These are phyloP conservation scores for Semotilus atromaculatus DNA, from an alignment of 2,797 vertebrate genomes.

Conservation along the genomic window DNA sequence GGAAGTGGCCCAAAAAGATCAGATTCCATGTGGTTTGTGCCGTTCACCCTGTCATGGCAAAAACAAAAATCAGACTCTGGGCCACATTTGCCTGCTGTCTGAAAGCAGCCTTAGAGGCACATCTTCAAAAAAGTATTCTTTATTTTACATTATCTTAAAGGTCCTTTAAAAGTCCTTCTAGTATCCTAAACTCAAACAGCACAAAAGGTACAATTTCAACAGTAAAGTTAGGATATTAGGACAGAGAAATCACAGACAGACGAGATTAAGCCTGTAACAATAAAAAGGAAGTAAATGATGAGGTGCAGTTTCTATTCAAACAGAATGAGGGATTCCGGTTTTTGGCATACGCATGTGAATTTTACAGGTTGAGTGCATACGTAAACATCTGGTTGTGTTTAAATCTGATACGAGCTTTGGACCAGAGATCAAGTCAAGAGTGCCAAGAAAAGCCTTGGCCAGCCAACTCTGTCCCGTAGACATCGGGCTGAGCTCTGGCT, in stretches of 20 bases:
- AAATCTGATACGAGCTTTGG: conserved; percentile 46
- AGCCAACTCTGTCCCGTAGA: conserved; percentile 26
- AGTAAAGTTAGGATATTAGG: not conserved
- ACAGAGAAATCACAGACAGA: not conserved
- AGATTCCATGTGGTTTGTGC: no score
- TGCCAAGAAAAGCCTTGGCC: conserved; percentile 45
- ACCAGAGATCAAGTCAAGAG: conserved; percentile 22
- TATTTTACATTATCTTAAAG: not conserved
- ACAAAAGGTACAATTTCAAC: not conserved
- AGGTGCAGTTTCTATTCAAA: conserved; percentile 8
- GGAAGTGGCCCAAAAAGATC: no score
- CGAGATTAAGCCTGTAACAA: not conserved
- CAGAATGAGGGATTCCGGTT: conserved; percentile 19
- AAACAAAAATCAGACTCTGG: no score
- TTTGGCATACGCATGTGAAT: conserved; percentile 14
- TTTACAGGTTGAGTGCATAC: conserved; percentile 34
- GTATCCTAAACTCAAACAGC: not conserved
- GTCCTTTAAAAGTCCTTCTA: not conserved
- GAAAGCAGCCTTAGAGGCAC: not conserved
- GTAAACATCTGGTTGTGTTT: conserved; percentile 62
- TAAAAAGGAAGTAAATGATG: conserved; percentile 2
- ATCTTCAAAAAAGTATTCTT: not conserved
- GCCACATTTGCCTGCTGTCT: no score
- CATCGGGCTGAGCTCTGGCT: conserved; percentile 41
- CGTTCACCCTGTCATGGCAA: no score